Percentiles rank a stretch among this genome's conserved stretches.
phyloP scores from a whole-genome alignment of 2,113 vertebrate genomes.

The Mellivora capensis region DNA sequence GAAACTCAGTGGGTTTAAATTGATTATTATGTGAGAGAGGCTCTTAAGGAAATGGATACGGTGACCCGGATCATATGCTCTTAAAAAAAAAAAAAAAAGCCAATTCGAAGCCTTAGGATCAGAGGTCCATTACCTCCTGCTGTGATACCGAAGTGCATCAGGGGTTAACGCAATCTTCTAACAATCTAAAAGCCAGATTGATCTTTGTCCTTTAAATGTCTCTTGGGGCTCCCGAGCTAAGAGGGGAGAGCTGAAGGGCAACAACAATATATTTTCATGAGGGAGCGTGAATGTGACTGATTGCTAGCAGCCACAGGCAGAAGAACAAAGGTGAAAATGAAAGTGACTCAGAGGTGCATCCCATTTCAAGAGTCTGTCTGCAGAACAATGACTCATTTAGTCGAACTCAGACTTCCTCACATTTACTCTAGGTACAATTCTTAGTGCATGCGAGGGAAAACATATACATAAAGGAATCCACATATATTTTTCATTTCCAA shows the following conservation, averaged over 20 bases:
- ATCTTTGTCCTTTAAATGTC: conserved; percentile 52
- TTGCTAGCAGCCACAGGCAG: not conserved
- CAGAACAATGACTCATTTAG: not conserved
- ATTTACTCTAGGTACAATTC: not conserved
- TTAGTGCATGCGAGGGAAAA: not conserved
- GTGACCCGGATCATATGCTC: not conserved
- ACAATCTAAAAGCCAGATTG: conserved; percentile 53
- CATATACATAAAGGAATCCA: not conserved
- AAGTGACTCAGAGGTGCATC: not conserved
- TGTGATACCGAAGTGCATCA: not conserved
- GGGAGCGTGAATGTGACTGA: conserved; percentile 5
- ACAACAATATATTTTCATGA: conserved; percentile 49
- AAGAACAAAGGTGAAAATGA: conserved; percentile 34
- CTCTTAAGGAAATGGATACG: not conserved
- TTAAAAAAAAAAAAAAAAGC: not conserved
- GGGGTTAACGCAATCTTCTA: conserved; percentile 39
- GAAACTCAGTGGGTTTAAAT: not conserved
- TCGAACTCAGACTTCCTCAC: not conserved
- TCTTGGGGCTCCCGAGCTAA: not conserved
- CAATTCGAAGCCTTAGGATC: not conserved
- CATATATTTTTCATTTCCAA: not conserved
- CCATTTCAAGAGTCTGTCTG: not conserved
- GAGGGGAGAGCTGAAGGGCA: conserved; percentile 25
- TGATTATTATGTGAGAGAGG: not conserved
- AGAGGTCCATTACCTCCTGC: not conserved